Evolutionary conservation across 2,888 invertebrate genomes (phyloP).

Genomic region (Sarcophaga caerulescens): DNA sequence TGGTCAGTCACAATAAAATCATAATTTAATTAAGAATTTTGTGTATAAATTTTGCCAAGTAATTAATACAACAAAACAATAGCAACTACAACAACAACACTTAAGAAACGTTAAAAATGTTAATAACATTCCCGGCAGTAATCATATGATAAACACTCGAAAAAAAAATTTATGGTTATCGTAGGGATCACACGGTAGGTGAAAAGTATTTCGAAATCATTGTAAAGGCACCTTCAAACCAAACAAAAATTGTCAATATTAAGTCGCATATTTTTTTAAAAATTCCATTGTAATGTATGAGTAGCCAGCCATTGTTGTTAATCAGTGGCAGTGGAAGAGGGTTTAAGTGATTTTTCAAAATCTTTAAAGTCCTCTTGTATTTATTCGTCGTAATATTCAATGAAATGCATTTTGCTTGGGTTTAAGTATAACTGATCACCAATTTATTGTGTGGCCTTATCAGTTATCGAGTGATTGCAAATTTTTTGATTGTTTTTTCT

Average conservation of each 20-base stretch:
- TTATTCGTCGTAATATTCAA: not conserved
- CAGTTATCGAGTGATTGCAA: slow-evolving; percentile 50
- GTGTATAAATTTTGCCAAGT: slow-evolving; percentile 6
- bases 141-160: slow-evolving; percentile 45
- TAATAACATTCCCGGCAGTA: not conserved
- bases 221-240: not conserved
- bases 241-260: slow-evolving; percentile 6
- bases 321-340: slow-evolving; percentile 25
- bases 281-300: not conserved
- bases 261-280: not conserved
- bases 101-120: too few species aligned
- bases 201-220: slow-evolving; percentile 43
- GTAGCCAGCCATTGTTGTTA: not conserved
- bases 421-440: slow-evolving; percentile 19
- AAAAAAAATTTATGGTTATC: not conserved
- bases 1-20: not conserved
- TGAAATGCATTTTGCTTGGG: slow-evolving; percentile 3
- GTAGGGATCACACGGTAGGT: slow-evolving; percentile 10
- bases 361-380: slow-evolving; percentile 24
- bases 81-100: slow-evolving; percentile 8
- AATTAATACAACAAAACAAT: slow-evolving; percentile 7
- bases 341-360: slow-evolving; percentile 55
- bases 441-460: slow-evolving; percentile 6
- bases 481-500: slow-evolving; percentile 16
- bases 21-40: not conserved